A percentile compares a stretch with the other conserved stretches of the same genome.
Conservation (phyloP, 2,113 vertebrate species). For the Pseudois nayaur region DNA sequence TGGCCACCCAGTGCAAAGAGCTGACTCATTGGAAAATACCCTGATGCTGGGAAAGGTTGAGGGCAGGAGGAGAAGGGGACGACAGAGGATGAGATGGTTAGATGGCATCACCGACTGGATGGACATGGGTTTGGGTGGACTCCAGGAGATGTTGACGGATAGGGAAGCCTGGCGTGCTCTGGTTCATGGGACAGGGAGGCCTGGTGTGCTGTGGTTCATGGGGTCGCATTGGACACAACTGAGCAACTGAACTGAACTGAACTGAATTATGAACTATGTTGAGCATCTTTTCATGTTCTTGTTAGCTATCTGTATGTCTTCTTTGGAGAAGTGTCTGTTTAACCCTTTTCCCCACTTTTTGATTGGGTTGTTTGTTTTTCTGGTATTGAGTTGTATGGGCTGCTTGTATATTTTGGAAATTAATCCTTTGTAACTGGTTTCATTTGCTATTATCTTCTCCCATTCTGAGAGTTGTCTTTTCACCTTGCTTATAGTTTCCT, state of each 20-base stretch:
- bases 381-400: neutral
- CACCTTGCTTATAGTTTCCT: neutral
- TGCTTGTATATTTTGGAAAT: neutral
- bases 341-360: neutral
- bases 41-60: too few species aligned
- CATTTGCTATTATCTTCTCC: neutral
- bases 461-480: neutral
- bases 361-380: neutral
- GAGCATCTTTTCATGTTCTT: neutral
- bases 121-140: too few species aligned
- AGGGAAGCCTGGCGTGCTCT: too few species aligned
- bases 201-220: too few species aligned
- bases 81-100: too few species aligned
- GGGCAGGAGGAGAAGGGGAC: too few species aligned
- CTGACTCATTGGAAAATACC: too few species aligned
- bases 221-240: fast-evolving
- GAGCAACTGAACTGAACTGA: too few species aligned
- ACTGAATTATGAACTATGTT: neutral
- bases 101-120: too few species aligned
- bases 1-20: too few species aligned
- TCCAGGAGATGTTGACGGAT: too few species aligned
- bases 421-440: neutral
- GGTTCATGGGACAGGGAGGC: too few species aligned
- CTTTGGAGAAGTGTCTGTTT: neutral
- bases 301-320: neutral